Evolutionary conservation across 2,113 vertebrate species (phyloP).

Genomic region (Condylura cristata): DNA sequence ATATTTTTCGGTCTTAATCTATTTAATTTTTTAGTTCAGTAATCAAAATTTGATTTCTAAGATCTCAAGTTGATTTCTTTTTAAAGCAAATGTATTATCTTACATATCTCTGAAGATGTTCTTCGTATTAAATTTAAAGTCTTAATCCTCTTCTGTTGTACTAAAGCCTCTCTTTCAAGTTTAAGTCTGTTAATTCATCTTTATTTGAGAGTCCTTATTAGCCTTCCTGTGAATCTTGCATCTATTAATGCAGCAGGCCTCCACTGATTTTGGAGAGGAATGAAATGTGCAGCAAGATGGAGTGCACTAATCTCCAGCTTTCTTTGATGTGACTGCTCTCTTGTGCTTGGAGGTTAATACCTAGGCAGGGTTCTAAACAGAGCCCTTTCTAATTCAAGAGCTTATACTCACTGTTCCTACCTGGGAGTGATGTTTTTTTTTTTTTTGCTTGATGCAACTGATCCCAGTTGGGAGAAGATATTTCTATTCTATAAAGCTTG

Average conservation of each 20-base stretch:
- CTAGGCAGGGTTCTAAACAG: neutral
- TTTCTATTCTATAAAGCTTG: neutral
- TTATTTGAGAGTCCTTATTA: slow-evolving; percentile 9
- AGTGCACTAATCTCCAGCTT: neutral
- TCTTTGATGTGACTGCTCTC: neutral
- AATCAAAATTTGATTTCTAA: slow-evolving; percentile 14
- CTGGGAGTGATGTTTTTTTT: neutral
- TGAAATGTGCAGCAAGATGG: neutral
- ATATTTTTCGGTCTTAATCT: neutral
- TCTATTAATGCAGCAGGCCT: neutral
- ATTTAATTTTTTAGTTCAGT: neutral
- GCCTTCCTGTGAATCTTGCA: neutral
- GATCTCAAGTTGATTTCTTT: neutral
- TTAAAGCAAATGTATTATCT: neutral
- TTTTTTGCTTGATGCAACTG: neutral
- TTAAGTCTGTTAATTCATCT: neutral
- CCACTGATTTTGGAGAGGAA: neutral
- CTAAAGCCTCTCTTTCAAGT: neutral
- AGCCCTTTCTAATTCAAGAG: neutral
- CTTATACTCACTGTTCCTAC: neutral
- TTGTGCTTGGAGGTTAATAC: neutral
- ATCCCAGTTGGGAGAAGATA: neutral
- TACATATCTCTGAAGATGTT: neutral
- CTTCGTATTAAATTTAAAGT: slow-evolving; percentile 10
- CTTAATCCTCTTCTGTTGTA: neutral